Percentiles rank a stretch among this genome's conserved stretches.
phyloP scores from a whole-genome alignment of 2,797 vertebrate genomes.

The Peromyscus melanophrys region DNA sequence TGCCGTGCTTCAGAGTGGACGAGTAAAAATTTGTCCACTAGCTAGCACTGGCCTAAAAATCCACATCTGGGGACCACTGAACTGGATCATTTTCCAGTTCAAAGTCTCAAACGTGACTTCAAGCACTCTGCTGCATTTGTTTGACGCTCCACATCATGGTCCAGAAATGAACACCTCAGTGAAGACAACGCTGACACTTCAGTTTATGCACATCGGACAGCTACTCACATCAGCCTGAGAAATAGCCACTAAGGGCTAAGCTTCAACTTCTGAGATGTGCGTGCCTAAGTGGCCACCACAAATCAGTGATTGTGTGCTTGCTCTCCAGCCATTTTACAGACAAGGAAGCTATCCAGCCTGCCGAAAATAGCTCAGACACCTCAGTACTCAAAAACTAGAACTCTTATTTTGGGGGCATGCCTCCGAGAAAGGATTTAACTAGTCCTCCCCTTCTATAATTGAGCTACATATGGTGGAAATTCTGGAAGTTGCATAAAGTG shows the following conservation, averaged over 20 bases:
- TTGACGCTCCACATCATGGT: conserved; percentile 27
- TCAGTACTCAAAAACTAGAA: neutral
- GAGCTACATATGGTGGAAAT: conserved; percentile 51
- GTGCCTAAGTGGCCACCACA: neutral
- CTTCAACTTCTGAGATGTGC: neutral
- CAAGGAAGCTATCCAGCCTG: conserved; percentile 15
- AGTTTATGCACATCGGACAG: conserved; percentile 33
- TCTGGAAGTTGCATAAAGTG: conserved; percentile 33
- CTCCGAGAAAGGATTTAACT: conserved; percentile 55
- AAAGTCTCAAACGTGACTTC: conserved; percentile 42
- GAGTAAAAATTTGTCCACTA: conserved; percentile 34
- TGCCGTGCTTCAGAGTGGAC: neutral
- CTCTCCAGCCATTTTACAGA: conserved; percentile 57
- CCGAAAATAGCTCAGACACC: neutral
- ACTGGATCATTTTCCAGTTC: conserved; percentile 52
- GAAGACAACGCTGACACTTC: neutral
- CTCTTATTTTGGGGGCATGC: neutral
- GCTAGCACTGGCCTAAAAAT: conserved; percentile 10
- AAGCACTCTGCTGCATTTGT: conserved; percentile 49
- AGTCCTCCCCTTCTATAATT: conserved; percentile 47
- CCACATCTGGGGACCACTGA: neutral
- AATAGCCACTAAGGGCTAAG: conserved; percentile 25
- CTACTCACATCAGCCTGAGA: conserved; percentile 30
- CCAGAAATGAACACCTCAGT: neutral
- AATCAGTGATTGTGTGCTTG: neutral